Conservation (phyloP, 1,140 invertebrate species). For the Drosophila kurseongensis region DNA sequence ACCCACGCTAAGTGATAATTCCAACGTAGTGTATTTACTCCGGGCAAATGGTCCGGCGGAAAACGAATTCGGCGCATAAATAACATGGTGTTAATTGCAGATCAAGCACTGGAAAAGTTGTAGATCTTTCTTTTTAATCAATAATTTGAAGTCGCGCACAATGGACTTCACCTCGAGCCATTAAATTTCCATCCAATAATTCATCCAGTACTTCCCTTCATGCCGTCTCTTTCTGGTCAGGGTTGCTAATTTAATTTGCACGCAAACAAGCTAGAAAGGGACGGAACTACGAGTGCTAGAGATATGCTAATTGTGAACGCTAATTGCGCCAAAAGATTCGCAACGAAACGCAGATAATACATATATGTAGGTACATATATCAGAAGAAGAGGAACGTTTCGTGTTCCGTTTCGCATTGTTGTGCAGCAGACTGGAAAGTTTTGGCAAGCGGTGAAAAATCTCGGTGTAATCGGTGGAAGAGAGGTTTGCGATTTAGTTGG, state of each 20-base stretch:
- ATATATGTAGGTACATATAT: neutral
- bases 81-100: constrained; percentile 54
- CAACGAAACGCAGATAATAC: constrained; percentile 39
- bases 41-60: constrained; percentile 30
- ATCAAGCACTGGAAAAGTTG: constrained; percentile 52
- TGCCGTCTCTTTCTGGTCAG: neutral
- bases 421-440: constrained; percentile 75
- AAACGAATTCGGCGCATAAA: constrained; percentile 60
- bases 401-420: constrained; percentile 63
- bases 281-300: constrained; percentile 36
- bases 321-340: constrained; percentile 62
- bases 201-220: constrained; percentile 12
- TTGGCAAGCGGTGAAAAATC: constrained; percentile 46
- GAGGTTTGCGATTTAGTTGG: constrained; percentile 37
- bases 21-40: constrained; percentile 26
- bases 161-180: constrained; percentile 25
- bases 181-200: constrained; percentile 32
- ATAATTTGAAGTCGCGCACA: constrained; percentile 15
- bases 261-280: constrained; percentile 27
- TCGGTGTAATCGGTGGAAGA: constrained; percentile 11
- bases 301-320: constrained; percentile 69
- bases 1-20: constrained; percentile 23
- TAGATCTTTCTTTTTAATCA: constrained; percentile 27
- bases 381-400: constrained; percentile 39
- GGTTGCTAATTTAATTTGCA: constrained; percentile 69